Evolutionary conservation across 2,113 vertebrate species (phyloP), one percentile per base, ranked within the genome.

Genomic region (Odontesthes bonariensis): DNA sequence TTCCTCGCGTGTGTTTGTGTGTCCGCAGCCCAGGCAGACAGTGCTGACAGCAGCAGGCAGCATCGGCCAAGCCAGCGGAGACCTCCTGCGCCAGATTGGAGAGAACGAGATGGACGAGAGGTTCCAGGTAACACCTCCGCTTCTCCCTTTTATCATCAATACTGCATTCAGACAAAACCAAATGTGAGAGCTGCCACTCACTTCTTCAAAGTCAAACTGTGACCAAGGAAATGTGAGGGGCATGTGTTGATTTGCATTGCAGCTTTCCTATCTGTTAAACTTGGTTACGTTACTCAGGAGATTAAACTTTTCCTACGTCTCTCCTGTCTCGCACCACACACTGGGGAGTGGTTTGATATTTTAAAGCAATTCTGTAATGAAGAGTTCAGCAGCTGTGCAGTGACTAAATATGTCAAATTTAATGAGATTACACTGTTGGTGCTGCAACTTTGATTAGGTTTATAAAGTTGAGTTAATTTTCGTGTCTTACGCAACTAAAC

Each of bases 11-110:
- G 31, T 70, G 64, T 73, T 23, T 79, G 32, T 79, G 71, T 46
- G 47, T 38, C 0, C 67, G 1, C 46, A 99, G 98, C 97, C 98
- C 71, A 96, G 98, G 58, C 98, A 99, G 94, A 99, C 97, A 0
- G 97, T 99, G 77, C 77, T 99, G 92, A 99, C 97, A 0, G 98
- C 98, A 56, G 98, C 98, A 40, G 98, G 98, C 62, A 99, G 97
- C 88, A 98, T 99, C 38, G 98, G 98, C 5, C 98, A 99, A 89
- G 98, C 98, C 78, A 99, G 98, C 0, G 98, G 98, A 70, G 98
- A 99, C 84, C 96, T 99, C 0, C 94, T 99, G 75, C 94, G 97
- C 23, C 97, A 99, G 75, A 99, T 99, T 3, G 98, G 98, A 75
- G 98, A 99, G 90, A 97, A 92, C 16, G 98, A 99, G 91, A 96